These are phyloP conservation scores for Calyptomena viridis DNA, from an alignment of 2,113 vertebrate genomes.

Conservation along the genomic window DNA sequence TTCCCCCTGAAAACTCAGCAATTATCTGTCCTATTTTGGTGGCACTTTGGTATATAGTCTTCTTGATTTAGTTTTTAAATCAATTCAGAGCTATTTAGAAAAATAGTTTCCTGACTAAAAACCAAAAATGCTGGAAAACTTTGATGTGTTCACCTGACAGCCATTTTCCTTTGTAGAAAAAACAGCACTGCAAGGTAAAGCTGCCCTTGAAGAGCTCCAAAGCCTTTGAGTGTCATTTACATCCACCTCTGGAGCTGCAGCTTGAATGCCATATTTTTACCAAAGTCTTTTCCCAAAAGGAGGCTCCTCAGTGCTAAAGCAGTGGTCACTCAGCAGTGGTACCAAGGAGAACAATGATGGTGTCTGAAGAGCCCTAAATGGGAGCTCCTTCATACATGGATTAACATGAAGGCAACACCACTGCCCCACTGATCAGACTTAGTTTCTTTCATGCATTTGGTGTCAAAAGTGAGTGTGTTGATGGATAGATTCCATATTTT, in stretches of 20 bases:
- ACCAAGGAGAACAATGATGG: not conserved
- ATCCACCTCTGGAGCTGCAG: not conserved
- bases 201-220: not conserved
- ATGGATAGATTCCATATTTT: conserved; percentile 30
- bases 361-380: not conserved
- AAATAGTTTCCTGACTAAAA: not conserved
- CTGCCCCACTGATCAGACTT: not conserved
- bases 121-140: not conserved
- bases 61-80: not conserved
- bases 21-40: not conserved
- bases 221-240: not conserved
- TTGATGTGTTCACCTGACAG: not conserved
- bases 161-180: not conserved
- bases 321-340: not conserved
- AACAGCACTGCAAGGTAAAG: not conserved
- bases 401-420: not conserved
- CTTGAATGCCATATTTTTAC: not conserved
- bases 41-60: not conserved
- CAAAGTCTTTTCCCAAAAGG: not conserved
- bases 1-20: not conserved
- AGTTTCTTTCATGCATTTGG: not conserved
- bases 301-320: not conserved
- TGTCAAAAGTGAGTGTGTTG: not conserved
- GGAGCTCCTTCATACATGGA: not conserved
- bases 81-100: not conserved